Evolutionary conservation across 2,113 vertebrate species (phyloP).

Genomic region (Strigops habroptila): DNA sequence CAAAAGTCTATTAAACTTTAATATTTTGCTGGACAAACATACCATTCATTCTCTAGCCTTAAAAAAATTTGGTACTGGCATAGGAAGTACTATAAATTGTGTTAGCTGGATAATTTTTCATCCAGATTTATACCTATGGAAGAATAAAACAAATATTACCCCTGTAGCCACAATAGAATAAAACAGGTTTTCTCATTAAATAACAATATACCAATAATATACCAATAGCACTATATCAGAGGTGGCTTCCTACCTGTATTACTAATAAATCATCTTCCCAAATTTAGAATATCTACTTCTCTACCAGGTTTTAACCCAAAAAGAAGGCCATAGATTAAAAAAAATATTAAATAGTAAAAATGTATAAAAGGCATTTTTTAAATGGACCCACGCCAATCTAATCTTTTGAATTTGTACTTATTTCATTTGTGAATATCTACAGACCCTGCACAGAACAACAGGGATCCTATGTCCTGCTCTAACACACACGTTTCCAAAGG

Average conservation of each 20-base stretch:
- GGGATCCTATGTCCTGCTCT: not conserved
- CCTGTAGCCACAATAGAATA: not conserved
- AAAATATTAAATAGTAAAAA: not conserved
- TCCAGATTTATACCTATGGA: not conserved
- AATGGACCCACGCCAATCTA: fast-evolving
- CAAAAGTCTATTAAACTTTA: not conserved
- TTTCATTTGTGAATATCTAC: not conserved
- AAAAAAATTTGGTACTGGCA: not conserved
- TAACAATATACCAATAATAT: not conserved
- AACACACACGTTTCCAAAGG: not conserved
- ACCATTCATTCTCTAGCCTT: not conserved
- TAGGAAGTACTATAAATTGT: not conserved
- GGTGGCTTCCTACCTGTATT: not conserved
- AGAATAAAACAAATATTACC: not conserved
- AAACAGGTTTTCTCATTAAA: not conserved
- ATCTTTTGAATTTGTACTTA: not conserved
- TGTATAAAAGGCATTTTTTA: not conserved
- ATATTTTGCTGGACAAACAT: not conserved
- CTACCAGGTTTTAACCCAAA: not conserved
- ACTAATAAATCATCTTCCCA: not conserved
- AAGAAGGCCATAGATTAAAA: not conserved
- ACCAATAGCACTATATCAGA: not conserved
- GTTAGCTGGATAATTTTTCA: not conserved
- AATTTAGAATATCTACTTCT: not conserved
- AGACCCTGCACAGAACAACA: not conserved